phyloP scores from a whole-genome alignment of 2,888 invertebrate species.

The Drosophila subsilvestris region DNA sequence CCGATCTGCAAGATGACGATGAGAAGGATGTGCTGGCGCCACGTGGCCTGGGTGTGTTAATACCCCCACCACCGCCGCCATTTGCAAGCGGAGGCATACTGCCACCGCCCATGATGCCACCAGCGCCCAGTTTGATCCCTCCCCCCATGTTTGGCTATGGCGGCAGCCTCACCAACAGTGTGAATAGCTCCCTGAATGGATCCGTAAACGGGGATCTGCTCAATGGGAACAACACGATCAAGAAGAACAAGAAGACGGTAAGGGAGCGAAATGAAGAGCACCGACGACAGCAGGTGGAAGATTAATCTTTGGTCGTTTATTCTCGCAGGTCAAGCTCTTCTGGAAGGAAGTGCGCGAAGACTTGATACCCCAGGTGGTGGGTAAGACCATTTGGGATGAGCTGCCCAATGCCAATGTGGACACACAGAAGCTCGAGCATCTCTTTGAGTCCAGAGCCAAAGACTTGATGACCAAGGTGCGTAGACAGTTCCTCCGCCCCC shows the following conservation, averaged over 20 bases:
- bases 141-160: constrained; percentile 85
- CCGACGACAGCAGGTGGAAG: neutral
- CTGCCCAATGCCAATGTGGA: constrained; percentile 93
- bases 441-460: constrained; percentile 98
- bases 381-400: constrained; percentile 95
- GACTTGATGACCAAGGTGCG: constrained; percentile 96
- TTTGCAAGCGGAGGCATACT: constrained; percentile 85
- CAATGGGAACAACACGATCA: constrained; percentile 85
- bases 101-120: constrained; percentile 85
- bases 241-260: constrained; percentile 97
- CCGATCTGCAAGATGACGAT: constrained; percentile 94
- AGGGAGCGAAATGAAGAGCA: neutral
- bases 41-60: constrained; percentile 87
- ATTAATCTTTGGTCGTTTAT: neutral
- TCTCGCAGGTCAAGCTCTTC: constrained; percentile 89
- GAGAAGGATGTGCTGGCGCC: constrained; percentile 92
- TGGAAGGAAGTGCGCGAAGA: constrained; percentile 97
- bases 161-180: constrained; percentile 80
- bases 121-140: constrained; percentile 84
- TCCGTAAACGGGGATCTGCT: constrained; percentile 81
- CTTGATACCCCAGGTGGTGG: constrained; percentile 86
- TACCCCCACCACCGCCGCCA: constrained; percentile 93
- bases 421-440: constrained; percentile 95
- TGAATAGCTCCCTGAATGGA: constrained; percentile 81
- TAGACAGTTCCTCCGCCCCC: neutral